Evolutionary conservation across 2,888 invertebrate genomes (phyloP).

Genomic region (Allacma fusca): DNA sequence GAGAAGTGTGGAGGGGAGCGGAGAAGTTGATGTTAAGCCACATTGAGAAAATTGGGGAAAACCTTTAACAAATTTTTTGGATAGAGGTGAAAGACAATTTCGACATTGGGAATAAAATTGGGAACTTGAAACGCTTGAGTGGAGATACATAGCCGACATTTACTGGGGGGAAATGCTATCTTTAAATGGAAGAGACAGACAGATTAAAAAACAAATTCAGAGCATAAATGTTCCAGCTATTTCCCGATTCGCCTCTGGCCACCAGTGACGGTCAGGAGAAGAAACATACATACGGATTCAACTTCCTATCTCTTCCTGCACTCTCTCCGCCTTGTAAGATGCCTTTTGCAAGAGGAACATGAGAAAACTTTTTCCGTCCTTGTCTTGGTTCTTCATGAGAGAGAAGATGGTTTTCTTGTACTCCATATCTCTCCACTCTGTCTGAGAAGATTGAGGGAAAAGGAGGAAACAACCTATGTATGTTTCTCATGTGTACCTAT

Average conservation of each 20-base stretch:
- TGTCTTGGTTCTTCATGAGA: constrained; percentile 23
- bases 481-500: too few species aligned
- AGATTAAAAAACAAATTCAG: constrained; percentile 4
- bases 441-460: neutral
- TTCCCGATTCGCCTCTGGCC: neutral
- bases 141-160: neutral
- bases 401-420: constrained; percentile 37
- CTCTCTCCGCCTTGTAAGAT: neutral
- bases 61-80: neutral
- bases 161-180: neutral
- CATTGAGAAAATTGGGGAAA: constrained; percentile 20
- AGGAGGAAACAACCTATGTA: neutral
- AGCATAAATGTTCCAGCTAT: constrained; percentile 2
- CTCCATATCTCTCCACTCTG: neutral
- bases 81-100: constrained; percentile 17
- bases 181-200: constrained; percentile 9
- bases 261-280: neutral
- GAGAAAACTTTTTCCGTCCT: constrained; percentile 39
- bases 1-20: neutral
- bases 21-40: too few species aligned
- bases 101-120: constrained; percentile 1
- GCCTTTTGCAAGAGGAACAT: constrained; percentile 23
- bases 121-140: neutral
- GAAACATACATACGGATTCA: too few species aligned
- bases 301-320: neutral